phyloP scores from a whole-genome alignment of 2,888 invertebrate genomes.

The Protonemura montana region DNA sequence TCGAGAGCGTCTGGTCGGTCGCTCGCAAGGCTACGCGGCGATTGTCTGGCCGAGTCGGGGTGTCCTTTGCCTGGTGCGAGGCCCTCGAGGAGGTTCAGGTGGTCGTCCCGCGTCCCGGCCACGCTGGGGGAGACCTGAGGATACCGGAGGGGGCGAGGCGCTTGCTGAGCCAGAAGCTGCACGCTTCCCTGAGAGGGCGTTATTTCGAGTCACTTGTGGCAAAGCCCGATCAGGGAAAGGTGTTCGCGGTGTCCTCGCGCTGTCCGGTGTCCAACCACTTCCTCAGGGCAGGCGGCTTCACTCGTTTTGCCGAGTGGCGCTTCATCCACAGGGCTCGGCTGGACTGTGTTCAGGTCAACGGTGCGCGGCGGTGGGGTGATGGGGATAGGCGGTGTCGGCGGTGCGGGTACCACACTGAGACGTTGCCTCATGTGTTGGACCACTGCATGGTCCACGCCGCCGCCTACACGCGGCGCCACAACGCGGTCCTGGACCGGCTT shows the following conservation, averaged over 20 bases:
- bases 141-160: too few species aligned
- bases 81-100: too few species aligned
- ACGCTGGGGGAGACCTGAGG: too few species aligned
- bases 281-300: constrained; percentile 51
- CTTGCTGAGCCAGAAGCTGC: too few species aligned
- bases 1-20: constrained; percentile 37
- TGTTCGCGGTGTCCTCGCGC: constrained; percentile 48
- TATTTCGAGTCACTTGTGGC: too few species aligned
- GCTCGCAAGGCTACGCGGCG: constrained; percentile 46
- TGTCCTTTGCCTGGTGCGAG: too few species aligned
- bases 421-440: constrained; percentile 56
- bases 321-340: constrained; percentile 56
- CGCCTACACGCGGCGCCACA: too few species aligned
- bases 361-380: constrained; percentile 27
- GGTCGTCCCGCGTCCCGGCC: too few species aligned
- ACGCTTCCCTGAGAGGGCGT: too few species aligned
- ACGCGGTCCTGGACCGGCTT: too few species aligned
- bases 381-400: constrained; percentile 51
- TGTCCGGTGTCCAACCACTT: constrained; percentile 52
- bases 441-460: too few species aligned
- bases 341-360: constrained; percentile 54
- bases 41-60: too few species aligned
- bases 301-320: constrained; percentile 57
- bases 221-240: constrained; percentile 54
- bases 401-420: constrained; percentile 53